Percentiles rank a stretch among this genome's conserved stretches.
These are phyloP conservation scores for Enteromius viviparus DNA, from an alignment of 2,797 vertebrate species.

Conservation along the genomic window DNA sequence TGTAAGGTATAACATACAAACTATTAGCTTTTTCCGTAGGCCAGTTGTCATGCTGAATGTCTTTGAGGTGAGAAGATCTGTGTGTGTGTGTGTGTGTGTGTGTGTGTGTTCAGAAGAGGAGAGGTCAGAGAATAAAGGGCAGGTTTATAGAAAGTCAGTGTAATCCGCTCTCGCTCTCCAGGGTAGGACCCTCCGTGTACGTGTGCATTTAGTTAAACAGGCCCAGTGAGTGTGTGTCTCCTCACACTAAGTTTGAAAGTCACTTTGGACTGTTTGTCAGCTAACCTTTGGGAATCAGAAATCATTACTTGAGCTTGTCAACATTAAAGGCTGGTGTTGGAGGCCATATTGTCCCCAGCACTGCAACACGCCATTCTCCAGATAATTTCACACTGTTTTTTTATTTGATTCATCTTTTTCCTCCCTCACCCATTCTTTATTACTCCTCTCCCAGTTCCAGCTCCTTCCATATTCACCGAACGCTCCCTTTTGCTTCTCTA, in stretches of 20 bases:
- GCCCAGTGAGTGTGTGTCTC: conserved; percentile 40
- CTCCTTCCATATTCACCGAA: conserved; percentile 32
- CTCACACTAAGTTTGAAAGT: conserved; percentile 60
- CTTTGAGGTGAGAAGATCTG: conserved; percentile 49
- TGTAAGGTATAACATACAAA: not conserved
- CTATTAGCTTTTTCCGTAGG: conserved; percentile 26
- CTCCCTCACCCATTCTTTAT: conserved; percentile 11
- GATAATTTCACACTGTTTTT: conserved; percentile 14
- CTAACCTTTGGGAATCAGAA: conserved; percentile 60
- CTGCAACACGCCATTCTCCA: not conserved
- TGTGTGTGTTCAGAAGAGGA: conserved; percentile 46
- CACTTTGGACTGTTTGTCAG: conserved; percentile 56
- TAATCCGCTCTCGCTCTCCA: conserved; percentile 62
- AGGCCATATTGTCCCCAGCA: conserved; percentile 49
- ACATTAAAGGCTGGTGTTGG: conserved; percentile 45
- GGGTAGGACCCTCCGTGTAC: conserved; percentile 46
- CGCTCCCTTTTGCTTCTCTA: not conserved
- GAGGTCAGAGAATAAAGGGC: conserved; percentile 63
- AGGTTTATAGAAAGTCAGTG: conserved; percentile 58
- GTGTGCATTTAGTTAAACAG: conserved; percentile 56
- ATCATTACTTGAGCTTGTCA: conserved; percentile 60
- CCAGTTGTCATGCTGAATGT: conserved; percentile 45
- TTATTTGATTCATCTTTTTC: not conserved
- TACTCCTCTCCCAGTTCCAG: conserved; percentile 1
- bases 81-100: conserved; percentile 16